Evolutionary conservation across 2,888 invertebrate genomes (phyloP).

Genomic region (Dichetophora obliterata): DNA sequence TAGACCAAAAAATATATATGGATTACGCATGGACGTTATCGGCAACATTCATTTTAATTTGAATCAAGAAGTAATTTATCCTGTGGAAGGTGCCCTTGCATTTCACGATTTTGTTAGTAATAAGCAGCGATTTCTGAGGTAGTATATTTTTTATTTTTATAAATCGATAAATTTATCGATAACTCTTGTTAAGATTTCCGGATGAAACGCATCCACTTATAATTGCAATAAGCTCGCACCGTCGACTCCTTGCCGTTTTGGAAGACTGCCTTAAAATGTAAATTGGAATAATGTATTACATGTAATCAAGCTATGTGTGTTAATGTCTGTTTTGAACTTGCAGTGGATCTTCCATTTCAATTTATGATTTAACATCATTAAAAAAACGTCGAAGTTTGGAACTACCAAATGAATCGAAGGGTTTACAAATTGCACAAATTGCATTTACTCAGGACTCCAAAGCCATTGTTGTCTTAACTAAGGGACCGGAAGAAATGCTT

Average conservation of each 20-base stretch:
- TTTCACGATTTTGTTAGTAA: slow-evolving; percentile 81
- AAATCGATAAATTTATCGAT: too few species aligned
- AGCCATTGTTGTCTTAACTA: slow-evolving; percentile 83
- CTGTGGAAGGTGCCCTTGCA: slow-evolving; percentile 82
- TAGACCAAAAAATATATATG: slow-evolving; percentile 67
- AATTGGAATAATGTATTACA: slow-evolving; percentile 13
- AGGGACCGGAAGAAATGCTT: slow-evolving; percentile 76
- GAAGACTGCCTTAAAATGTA: slow-evolving; percentile 59
- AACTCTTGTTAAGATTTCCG: slow-evolving; percentile 61
- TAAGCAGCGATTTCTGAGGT: slow-evolving; percentile 80
- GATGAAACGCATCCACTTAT: slow-evolving; percentile 62
- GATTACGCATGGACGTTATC: slow-evolving; percentile 69
- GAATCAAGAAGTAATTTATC: slow-evolving; percentile 84
- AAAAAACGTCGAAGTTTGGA: slow-evolving; percentile 79
- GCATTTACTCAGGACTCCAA: slow-evolving; percentile 83
- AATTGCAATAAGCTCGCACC: slow-evolving; percentile 64
- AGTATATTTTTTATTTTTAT: not conserved
- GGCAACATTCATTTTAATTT: slow-evolving; percentile 81
- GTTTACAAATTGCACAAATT: slow-evolving; percentile 54
- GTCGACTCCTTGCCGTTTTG: slow-evolving; percentile 65
- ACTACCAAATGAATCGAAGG: slow-evolving; percentile 72
- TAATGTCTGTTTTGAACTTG: not conserved
- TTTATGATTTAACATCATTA: slow-evolving; percentile 80
- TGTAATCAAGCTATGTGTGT: not conserved
- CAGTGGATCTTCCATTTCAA: slow-evolving; percentile 58